Conservation (phyloP, 2,113 vertebrate genomes). For the Morone saxatilis region DNA sequence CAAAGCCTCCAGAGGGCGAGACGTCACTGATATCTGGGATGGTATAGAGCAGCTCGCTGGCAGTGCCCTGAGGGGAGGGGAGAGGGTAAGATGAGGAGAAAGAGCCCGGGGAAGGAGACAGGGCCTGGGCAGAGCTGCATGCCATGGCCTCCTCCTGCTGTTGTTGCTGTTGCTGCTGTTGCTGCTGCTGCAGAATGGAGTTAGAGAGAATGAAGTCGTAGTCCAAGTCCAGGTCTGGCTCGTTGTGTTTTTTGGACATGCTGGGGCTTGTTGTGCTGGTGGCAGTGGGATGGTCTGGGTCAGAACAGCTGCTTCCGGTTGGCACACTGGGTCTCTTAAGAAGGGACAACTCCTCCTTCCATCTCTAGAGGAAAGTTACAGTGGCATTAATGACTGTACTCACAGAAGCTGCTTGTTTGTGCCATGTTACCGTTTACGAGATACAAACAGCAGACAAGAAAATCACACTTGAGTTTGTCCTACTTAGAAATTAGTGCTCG, state of each 20-base stretch:
- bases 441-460: neutral
- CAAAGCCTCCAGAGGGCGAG: conserved; percentile 94
- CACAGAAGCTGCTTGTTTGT: neutral
- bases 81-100: conserved; percentile 86
- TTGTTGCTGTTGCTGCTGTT: conserved; percentile 81
- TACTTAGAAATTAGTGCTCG: neutral
- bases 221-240: conserved; percentile 92
- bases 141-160: conserved; percentile 79
- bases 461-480: neutral
- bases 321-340: conserved; percentile 88
- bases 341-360: conserved; percentile 93
- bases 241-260: conserved; percentile 88
- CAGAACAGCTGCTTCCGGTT: conserved; percentile 82
- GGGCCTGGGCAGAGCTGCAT: conserved; percentile 76
- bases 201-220: conserved; percentile 97
- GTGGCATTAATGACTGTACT: conserved; percentile 32
- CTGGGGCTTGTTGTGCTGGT: conserved; percentile 66
- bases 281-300: conserved; percentile 76
- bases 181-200: conserved; percentile 89
- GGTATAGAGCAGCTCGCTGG: conserved; percentile 83
- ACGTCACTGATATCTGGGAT: conserved; percentile 94
- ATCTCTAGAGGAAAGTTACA: conserved; percentile 86
- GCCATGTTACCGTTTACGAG: conserved; percentile 13
- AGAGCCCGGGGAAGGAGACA: conserved; percentile 83
- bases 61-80: conserved; percentile 81